Base-by-base conservation (phyloP, 2,113 vertebrate genomes). In the Pardalotus punctatus region DNA sequence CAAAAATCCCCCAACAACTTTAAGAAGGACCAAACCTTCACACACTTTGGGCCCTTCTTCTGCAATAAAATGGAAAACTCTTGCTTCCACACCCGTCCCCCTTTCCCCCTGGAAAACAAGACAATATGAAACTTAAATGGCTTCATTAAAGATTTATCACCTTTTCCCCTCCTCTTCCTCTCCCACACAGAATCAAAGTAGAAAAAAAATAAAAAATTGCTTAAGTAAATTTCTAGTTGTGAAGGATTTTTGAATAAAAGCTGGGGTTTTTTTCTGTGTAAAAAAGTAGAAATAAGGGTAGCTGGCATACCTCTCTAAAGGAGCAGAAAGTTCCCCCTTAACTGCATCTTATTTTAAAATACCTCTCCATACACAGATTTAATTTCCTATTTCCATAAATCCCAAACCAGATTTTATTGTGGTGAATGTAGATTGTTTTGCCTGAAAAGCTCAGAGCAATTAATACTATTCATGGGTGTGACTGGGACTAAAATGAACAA, bases 401-500 rank as follows among this genome's bases (percentile, higher is more conserved):
- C 76, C 89, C 33, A 81, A 92, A 45, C 28, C 47, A 95, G 61
- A 87, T 92, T 97, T 96, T 90, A 80, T 19, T 93, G 86, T 86
- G 79, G 94, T 54, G 88, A 93, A 78, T 64, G 35, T 90, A 81
- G 70, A 66, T 5, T 57, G 60, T 73, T 91, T 90, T 94, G 85
- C 86, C 78, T 78, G 66, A 96, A 94, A 92, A 96, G 84, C 94
- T 93, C 92, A 88, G 87, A 69, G 85, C 81, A 94, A 91, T 96
- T 95, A 94, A 92, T 94, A 95, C 56, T 90, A 51, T 83, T 96
- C 74, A 54, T 84, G 82, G 83, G 90, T 13, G 4, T 92, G 94
- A 91, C 86, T 77, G 65, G 86, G 81, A 87, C 93, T 80, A 78
- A 97, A 96, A 96, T 76, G 74, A 86, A 83, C 78, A 91, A 85